Percentiles rank a stretch among this genome's conserved stretches.
Conservation (phyloP, 2,888 invertebrate genomes). For the Abscondita cerata region DNA sequence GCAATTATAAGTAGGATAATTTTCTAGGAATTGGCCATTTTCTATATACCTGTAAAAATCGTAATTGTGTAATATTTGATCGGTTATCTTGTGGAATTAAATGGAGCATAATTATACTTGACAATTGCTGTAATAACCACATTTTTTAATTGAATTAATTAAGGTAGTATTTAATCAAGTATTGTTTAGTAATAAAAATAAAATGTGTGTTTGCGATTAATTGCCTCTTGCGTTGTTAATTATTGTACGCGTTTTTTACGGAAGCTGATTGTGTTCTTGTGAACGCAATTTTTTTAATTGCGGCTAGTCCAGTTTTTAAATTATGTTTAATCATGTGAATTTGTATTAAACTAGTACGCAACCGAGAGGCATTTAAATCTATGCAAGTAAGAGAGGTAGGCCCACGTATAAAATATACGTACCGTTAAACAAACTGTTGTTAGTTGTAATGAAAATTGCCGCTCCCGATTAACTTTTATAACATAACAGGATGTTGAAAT, state of each 20-base stretch:
- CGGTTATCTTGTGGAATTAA: no score
- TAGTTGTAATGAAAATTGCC: conserved; percentile 10
- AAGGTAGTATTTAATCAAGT: no score
- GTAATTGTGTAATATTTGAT: no score
- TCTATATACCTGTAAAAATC: no score
- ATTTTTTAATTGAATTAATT: no score
- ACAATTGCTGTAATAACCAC: no score
- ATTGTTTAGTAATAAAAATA: no score
- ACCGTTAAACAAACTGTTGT: conserved; percentile 10
- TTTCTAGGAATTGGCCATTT: no score
- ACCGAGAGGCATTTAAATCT: background rate
- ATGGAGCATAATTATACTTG: no score
- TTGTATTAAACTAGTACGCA: no score
- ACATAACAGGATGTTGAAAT: conserved; percentile 8
- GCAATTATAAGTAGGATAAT: no score
- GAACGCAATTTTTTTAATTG: conserved; percentile 14
- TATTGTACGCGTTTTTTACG: conserved; percentile 16
- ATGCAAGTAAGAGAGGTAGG: background rate
- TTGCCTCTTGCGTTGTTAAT: background rate
- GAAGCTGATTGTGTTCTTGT: conserved; percentile 17
- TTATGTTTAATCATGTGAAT: no score
- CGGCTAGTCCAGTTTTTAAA: background rate
- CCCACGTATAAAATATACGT: background rate
- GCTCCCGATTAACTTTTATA: conserved; percentile 10
- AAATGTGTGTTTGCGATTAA: background rate